Conservation (phyloP, 64 coral and sea anemone species). For the Pocillopora verrucosa region DNA sequence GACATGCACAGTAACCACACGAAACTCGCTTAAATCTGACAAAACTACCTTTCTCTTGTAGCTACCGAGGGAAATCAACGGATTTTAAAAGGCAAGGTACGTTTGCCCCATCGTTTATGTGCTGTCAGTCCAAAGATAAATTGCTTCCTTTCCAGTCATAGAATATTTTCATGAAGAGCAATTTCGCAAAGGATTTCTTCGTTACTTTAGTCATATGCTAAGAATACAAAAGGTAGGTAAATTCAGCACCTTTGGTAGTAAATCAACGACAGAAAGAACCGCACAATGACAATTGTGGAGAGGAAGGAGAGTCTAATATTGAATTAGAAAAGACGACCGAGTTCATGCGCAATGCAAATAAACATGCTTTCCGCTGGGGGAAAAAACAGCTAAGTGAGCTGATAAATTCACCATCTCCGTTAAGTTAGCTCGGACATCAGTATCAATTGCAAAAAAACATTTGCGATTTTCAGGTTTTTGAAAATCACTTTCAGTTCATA, state of each 20-base stretch:
- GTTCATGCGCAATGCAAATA: background rate
- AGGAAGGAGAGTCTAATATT: background rate
- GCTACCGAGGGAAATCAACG: background rate
- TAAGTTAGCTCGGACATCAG: no score
- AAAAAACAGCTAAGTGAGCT: background rate
- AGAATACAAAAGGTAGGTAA: no score
- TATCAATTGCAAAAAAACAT: no score
- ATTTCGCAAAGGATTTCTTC: background rate
- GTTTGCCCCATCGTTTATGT: background rate
- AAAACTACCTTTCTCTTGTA: background rate
- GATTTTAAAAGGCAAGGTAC: background rate
- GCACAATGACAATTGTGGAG: background rate
- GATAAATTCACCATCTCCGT: background rate
- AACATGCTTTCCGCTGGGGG: background rate
- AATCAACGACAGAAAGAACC: background rate
- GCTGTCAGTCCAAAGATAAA: background rate
- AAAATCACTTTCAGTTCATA: no score
- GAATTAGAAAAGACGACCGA: background rate
- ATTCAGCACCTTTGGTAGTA: background rate
- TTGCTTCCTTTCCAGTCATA: background rate
- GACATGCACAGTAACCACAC: no score
- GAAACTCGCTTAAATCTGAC: no score
- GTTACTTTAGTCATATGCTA: no score
- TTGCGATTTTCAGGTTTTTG: no score
- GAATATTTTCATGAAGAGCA: background rate